Percentiles rank a stretch among this genome's conserved stretches.
Evolutionary conservation across 1,140 invertebrate genomes (phyloP).

Genomic region (Drosophila willistoni): DNA sequence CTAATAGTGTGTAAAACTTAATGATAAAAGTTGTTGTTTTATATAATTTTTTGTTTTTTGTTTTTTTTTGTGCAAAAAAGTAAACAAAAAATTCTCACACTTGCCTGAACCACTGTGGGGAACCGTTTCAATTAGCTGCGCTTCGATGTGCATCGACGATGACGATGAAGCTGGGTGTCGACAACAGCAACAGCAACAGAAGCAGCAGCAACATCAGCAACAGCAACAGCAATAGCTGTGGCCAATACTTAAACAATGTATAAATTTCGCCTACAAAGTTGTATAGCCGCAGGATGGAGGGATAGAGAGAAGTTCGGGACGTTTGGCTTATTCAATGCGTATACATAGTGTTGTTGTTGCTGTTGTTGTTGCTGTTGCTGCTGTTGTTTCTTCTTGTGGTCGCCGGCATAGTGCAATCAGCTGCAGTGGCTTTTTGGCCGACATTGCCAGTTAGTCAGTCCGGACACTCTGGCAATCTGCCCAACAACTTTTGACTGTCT

Average conservation of each 20-base stretch:
- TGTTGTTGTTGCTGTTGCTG: constrained; percentile 29
- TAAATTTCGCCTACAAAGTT: constrained; percentile 74
- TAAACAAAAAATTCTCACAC: not conserved
- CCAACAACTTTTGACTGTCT: constrained; percentile 23
- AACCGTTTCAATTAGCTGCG: constrained; percentile 77
- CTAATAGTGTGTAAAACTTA: constrained; percentile 15
- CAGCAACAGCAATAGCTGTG: constrained; percentile 51
- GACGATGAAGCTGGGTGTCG: constrained; percentile 58
- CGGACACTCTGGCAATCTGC: constrained; percentile 59
- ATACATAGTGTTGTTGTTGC: constrained; percentile 37
- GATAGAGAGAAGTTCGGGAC: not conserved
- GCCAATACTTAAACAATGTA: constrained; percentile 79
- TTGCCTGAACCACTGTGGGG: constrained; percentile 53
- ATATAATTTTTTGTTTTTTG: not conserved
- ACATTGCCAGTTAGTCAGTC: constrained; percentile 59
- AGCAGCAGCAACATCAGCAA: constrained; percentile 14
- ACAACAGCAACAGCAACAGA: constrained; percentile 42
- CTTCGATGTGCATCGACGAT: constrained; percentile 76
- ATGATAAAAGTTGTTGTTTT: not conserved
- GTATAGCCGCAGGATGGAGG: not conserved
- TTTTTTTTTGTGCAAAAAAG: not conserved
- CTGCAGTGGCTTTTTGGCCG: constrained; percentile 76
- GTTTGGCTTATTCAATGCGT: constrained; percentile 48
- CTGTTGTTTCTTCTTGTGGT: constrained; percentile 60
- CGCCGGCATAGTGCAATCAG: constrained; percentile 74